phyloP scores from a whole-genome alignment of 2,888 invertebrate species.

The Lasioglossum vierecki region DNA sequence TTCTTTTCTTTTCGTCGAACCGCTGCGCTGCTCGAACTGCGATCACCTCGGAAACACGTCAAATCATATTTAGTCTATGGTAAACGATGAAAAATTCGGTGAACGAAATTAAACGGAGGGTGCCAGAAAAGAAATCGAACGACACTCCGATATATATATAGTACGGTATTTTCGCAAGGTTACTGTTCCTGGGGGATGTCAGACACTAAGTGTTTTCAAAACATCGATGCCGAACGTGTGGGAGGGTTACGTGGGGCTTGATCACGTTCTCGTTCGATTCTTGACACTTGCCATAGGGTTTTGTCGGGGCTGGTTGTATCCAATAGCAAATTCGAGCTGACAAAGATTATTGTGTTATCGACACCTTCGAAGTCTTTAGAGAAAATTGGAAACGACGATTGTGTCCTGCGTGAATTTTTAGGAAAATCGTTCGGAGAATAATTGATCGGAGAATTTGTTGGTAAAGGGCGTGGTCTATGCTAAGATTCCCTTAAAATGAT shows the following conservation, averaged over 20 bases:
- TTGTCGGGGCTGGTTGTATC: not conserved
- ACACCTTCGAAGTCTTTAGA: not conserved
- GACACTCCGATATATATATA: not conserved
- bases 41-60: not conserved
- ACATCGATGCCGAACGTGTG: not conserved
- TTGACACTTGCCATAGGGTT: not conserved
- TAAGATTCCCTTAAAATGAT: constrained; percentile 8
- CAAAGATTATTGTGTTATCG: too few relatives aligned
- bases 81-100: not conserved
- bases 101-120: not conserved
- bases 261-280: not conserved
- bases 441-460: not conserved
- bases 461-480: not conserved
- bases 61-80: not conserved
- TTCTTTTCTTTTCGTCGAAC: not conserved
- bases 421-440: not conserved
- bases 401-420: not conserved
- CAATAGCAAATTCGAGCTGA: not conserved
- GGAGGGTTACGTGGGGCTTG: not conserved
- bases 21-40: not conserved
- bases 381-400: not conserved
- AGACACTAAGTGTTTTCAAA: constrained; percentile 1
- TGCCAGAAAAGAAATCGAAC: not conserved
- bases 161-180: not conserved
- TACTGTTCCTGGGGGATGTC: not conserved